Conservation (phyloP, 2,888 invertebrate species). For the Chouioia cunea region DNA sequence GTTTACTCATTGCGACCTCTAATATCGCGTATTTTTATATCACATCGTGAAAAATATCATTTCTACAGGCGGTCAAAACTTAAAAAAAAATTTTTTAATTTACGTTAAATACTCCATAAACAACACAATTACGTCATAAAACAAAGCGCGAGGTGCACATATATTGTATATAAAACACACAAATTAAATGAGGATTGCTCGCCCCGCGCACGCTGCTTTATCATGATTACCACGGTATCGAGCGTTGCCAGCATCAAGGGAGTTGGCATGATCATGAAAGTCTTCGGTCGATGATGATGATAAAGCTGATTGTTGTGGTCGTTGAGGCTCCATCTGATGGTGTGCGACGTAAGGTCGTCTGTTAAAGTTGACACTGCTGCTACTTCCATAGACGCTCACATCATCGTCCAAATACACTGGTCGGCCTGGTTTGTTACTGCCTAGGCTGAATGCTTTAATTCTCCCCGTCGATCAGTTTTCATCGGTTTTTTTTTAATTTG, state of each 20-base stretch:
- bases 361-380: conserved; percentile 5
- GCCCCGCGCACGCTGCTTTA: conserved; percentile 1
- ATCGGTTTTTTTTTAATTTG: background rate
- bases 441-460: conserved; percentile 56
- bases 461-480: background rate
- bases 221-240: conserved; percentile 65
- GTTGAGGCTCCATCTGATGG: conserved; percentile 41
- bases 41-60: too few relatives aligned
- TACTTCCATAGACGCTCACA: conserved; percentile 58
- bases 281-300: too few relatives aligned
- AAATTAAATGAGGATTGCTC: background rate
- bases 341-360: conserved; percentile 26
- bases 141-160: too few relatives aligned
- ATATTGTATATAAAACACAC: too few relatives aligned
- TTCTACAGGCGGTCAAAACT: too few relatives aligned
- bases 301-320: too few relatives aligned
- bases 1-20: too few relatives aligned
- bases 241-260: conserved; percentile 27
- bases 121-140: too few relatives aligned
- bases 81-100: too few relatives aligned
- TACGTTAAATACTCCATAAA: too few relatives aligned
- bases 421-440: conserved; percentile 51
- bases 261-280: conserved; percentile 25
- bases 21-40: too few relatives aligned
- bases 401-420: conserved; percentile 69